Conservation (phyloP, 2,113 vertebrate genomes). For the Corapipo altera region DNA sequence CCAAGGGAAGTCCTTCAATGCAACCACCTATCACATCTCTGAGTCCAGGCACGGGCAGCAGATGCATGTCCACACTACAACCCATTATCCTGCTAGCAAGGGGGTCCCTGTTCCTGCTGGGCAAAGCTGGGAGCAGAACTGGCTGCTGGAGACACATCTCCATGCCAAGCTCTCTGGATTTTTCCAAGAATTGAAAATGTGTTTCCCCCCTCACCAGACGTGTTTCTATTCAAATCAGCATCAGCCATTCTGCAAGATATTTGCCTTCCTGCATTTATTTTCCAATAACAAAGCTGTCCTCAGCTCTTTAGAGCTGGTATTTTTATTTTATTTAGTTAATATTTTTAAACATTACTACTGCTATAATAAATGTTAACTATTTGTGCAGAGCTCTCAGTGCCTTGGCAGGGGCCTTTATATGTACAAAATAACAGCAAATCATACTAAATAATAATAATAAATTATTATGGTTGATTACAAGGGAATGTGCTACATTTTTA, state of each 20-base stretch:
- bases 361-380: slow-evolving; percentile 62
- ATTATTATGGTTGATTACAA: slow-evolving; percentile 70
- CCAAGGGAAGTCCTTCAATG: background rate
- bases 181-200: background rate
- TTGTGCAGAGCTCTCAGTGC: slow-evolving; percentile 41
- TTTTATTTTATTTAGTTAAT: slow-evolving; percentile 70
- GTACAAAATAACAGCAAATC: slow-evolving; percentile 55
- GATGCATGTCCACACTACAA: rapidly evolving
- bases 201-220: background rate
- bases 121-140: background rate
- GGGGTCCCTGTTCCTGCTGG: background rate
- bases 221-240: slow-evolving; percentile 47
- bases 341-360: slow-evolving; percentile 57
- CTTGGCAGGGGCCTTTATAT: slow-evolving; percentile 48
- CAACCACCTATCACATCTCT: background rate
- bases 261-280: slow-evolving; percentile 64
- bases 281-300: slow-evolving; percentile 54
- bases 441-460: slow-evolving; percentile 71
- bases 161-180: background rate
- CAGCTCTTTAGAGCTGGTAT: slow-evolving; percentile 52
- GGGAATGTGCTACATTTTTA: slow-evolving; percentile 66
- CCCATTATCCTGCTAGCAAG: background rate
- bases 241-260: slow-evolving; percentile 41
- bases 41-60: background rate
- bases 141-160: background rate